Evolutionary conservation across 2,797 vertebrate genomes (phyloP), one percentile per base, ranked within the genome.

Genomic region (Myotis findleyi): DNA sequence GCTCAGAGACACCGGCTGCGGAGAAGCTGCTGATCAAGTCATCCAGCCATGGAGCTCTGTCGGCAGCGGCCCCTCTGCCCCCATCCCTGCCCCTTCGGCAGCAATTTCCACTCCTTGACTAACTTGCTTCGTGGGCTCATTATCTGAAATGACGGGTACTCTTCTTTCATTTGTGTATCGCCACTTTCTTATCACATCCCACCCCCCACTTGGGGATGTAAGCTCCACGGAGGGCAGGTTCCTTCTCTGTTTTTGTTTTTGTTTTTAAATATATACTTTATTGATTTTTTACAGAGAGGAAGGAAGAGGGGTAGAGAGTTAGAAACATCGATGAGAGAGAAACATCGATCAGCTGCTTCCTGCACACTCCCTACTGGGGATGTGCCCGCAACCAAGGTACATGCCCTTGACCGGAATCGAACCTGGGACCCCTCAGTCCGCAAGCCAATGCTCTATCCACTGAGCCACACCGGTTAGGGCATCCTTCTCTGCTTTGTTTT

Each of bases 121-220:
- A 13, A 41, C 6, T 84, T 36, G 64, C 41, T 79, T 64, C 72
- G 53, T 11, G 81, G 36, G 85, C 16, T 77, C 11, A 5, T 3
- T 57, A 69, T 7, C 17, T 77, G 55, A 92, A 83, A 68, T 44
- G 18, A 80, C 0, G 5, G n/a, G 47, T 21, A 11, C 2, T n/a
- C 30, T 44, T 4, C 44, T 2, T 30, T 10, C 20, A 75, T 21
- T 23, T 25, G 6, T 83, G 25, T 3, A 47, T 47, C 72, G 3
- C 14, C 38, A 53, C 0, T 92, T 47, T 90, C 8, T 69, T 23
- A 47, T 91, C 27, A 20, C 16, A 33, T 33, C 13, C 41, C 33
- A 20, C 5, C 6, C 17, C 36, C 14, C 7, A 25, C 5, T 2
- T 7, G 3, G 55, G 23, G 38, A 33, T 1, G 2, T 27, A 41